Base-by-base conservation (phyloP, 1,140 invertebrate species). In the Tenebrio molitor region DNA sequence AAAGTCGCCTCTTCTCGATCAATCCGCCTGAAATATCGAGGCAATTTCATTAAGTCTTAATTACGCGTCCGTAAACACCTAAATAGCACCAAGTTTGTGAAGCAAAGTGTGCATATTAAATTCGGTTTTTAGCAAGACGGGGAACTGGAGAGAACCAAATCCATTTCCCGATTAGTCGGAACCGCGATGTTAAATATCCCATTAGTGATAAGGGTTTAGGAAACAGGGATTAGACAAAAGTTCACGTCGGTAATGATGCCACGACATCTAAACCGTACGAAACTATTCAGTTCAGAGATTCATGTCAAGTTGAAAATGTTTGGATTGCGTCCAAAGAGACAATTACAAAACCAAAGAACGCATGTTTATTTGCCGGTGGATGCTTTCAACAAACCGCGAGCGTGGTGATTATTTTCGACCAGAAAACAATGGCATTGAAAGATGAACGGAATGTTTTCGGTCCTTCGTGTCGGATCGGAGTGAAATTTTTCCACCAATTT, bases 291-390 rank as follows among this genome's bases (percentile, higher is more conserved):
- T 29, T 29, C n/a, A n/a, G 25, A 29, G 25, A 50, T 50, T 50
- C 44, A 50, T 50, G 44, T 50, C 44, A 50, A 50, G 44, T 50
- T 50, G 44, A 50, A 50, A 17, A 50, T 17, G 44, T 23, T 50
- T 50, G 44, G 44, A 50, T 16, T 50, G 44, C 8, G 44, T 50
- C 44, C 44, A 50, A 41, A 50, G 17, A 50, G 44, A 50, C 44
- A 21, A 21, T 50, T 50, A 50, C 44, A 50, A 21, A 50, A 50
- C 44, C 44, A 50, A 29, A 29, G 25, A 29, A 29, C 25, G 7
- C 12, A 2, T 41, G 36, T 41, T 41, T 41, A 41, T 41, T 41
- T 50, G 17, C 7, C 5, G 10, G 8, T 10, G 17, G 16, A 21
- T 50, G 19, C 10, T 21, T 21, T 50, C 17, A 23, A 19, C 17